Evolutionary conservation across 2,797 vertebrate genomes (phyloP), one percentile per base, ranked within the genome.

Genomic region (Characodon lateralis): DNA sequence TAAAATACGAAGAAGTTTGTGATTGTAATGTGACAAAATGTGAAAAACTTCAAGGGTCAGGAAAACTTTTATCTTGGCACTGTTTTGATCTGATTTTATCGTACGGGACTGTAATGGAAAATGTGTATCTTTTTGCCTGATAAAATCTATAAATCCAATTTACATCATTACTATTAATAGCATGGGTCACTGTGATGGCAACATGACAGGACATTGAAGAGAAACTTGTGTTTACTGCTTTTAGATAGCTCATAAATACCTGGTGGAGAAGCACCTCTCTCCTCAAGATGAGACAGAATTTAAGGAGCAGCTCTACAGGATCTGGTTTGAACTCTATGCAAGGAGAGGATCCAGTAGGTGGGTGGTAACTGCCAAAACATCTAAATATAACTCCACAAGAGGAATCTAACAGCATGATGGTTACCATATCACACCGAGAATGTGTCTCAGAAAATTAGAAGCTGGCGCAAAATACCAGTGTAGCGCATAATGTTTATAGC

Each of bases 241-340:
- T 51, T 84, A 96, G 96, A 92, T 96, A 75, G 95, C 95, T 71
- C 95, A 96, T 84, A 95, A 92, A 87, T 95, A 96, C 88, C 92
- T 96, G 66, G 94, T 92, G 31, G 78, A 94, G 85, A 96, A 96
- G 87, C n/a, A 91, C 1, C 94, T 95, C 18, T 96, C 95, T 22
- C 94, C 95, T 3, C 39, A 87, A 50, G 88, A 95, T 51, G 78
- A 88, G 0, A 83, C 86, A 20, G 48, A 87, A 53, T 96, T 96
- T 89, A 96, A 96, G 83, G 74, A 93, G 87, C 96, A 96, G 90
- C 92, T 96, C 70, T 95, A 96, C 90, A 90, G 86, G 83, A 96
- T 96, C 87, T 96, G 96, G 96, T 96, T 96, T 89, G 94, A 96
- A 76, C 94, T 96, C 13, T 96, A 96, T 26, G 91, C 96, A 2